phyloP scores from a whole-genome alignment of 1,140 invertebrate species.

The Orius laevigatus region DNA sequence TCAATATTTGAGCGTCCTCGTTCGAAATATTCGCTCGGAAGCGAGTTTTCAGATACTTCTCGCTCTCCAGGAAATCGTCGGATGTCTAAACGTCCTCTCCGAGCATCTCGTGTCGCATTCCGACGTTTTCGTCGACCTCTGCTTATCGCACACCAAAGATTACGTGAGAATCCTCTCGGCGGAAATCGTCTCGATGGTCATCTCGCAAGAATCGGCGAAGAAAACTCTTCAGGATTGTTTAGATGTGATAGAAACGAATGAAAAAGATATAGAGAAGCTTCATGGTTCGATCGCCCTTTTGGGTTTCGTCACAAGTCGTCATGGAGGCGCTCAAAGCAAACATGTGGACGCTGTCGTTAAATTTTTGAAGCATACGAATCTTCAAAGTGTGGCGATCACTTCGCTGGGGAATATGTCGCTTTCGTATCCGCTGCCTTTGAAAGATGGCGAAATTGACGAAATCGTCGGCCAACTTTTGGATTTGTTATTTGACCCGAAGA shows the following conservation, averaged over 20 bases:
- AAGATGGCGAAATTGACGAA: not conserved
- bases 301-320: not conserved
- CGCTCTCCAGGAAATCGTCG: too few species aligned
- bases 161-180: not conserved
- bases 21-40: too few species aligned
- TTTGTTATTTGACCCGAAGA: slow-evolving; percentile 1
- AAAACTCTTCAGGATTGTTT: not conserved
- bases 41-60: too few species aligned
- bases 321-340: not conserved
- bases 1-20: too few species aligned
- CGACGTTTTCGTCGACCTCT: too few species aligned
- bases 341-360: slow-evolving; percentile 2
- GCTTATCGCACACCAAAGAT: too few species aligned
- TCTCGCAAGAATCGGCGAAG: not conserved
- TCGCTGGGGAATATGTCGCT: not conserved
- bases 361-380: not conserved
- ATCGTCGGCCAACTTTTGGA: slow-evolving; percentile 2
- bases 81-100: too few species aligned
- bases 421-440: not conserved
- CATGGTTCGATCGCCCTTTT: not conserved
- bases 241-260: not conserved
- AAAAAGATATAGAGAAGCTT: slow-evolving; percentile 6
- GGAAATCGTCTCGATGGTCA: not conserved
- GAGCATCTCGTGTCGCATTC: too few species aligned
- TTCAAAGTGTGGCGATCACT: not conserved